Percentiles rank a stretch among this genome's conserved stretches.
phyloP scores from a whole-genome alignment of 2,113 vertebrate species.

The Canis aureus region DNA sequence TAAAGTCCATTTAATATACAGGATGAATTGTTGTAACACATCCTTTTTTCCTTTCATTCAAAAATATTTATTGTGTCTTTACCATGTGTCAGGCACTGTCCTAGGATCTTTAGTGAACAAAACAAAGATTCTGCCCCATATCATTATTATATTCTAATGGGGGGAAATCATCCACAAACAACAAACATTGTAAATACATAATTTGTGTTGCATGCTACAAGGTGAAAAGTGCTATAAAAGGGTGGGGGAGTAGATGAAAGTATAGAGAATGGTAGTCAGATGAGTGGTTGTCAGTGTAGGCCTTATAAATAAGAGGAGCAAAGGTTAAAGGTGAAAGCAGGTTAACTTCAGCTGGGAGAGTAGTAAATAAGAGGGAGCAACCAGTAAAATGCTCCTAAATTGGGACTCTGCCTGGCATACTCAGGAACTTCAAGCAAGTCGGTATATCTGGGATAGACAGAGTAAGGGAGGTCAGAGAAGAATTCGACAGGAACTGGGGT shows the following conservation, averaged over 20 bases:
- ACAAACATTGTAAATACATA: neutral
- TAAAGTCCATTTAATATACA: neutral
- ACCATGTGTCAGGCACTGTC: neutral
- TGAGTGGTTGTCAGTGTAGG: neutral
- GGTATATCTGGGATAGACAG: neutral
- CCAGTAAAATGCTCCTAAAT: neutral
- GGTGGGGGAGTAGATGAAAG: neutral
- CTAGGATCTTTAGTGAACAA: neutral
- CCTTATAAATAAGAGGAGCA: neutral
- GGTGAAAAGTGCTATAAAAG: neutral
- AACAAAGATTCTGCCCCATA: neutral
- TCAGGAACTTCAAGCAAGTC: neutral
- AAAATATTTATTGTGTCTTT: slow-evolving; percentile 10
- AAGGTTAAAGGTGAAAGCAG: neutral
- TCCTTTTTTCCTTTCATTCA: neutral
- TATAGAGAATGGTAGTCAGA: neutral
- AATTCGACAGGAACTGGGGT: neutral
- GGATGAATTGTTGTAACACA: neutral
- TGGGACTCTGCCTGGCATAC: neutral
- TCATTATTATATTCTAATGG: neutral
- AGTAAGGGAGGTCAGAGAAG: neutral
- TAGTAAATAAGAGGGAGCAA: neutral
- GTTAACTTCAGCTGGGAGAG: neutral
- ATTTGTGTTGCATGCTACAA: neutral
- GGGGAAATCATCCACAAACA: neutral